phyloP scores from a whole-genome alignment of 2,113 vertebrate genomes.

The Sus scrofa region T2T-Sscrofa CM000817.6:158753001-158753500 shows the following conservation, averaged over 20 bases:
- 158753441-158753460: no score
- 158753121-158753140: background rate
- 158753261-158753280: background rate
- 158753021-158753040: background rate
- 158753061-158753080: background rate
- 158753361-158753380: background rate
- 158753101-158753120: background rate
- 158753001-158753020: background rate
- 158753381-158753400: conserved; percentile 2
- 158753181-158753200: background rate
- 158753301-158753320: background rate
- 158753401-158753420: background rate
- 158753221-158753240: background rate
- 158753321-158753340: background rate
- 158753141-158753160: background rate
- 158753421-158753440: background rate
- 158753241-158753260: background rate
- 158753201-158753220: background rate
- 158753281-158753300: background rate
- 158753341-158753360: background rate
- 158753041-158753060: background rate
- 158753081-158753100: background rate
- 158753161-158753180: background rate
- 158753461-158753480: no score
- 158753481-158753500: background rate